Base-by-base conservation (phyloP, 2,113 vertebrate species). In the Micronycteris hirsuta region DNA sequence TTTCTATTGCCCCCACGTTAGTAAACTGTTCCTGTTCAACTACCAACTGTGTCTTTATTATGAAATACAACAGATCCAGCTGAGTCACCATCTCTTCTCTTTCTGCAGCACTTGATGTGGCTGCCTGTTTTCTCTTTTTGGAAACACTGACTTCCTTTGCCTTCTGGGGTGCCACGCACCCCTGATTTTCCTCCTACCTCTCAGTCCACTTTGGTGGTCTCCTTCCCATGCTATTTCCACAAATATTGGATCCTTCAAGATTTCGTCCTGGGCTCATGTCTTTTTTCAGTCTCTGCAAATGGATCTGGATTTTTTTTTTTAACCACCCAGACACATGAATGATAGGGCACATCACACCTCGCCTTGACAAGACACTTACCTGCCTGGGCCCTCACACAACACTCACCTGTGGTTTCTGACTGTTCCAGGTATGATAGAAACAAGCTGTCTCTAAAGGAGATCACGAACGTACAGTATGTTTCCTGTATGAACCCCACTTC, bases 401-500 rank as follows among this genome's bases (percentile, higher is more conserved):
- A 52, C 49, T 97, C 67, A 67, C n/a, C 33, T 24, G 28, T 54
- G n/a, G 1, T 58, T 78, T 96, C 86, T 81, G 3, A 31, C 56
- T 96, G 0, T 91, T 82, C 11, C 95, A 99, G 99, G 99, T 99
- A 99, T 11, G 99, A 99, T 97, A 98, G 99, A 94, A 99, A 96
- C 98, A 99, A 99, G 97, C 98, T 99, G 97, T 98, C 98, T 5
- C 97, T 99, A 96, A 99, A 99, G 98, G 99, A 99, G 98, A 98
- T 99, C 98, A 99, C 97, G 91, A 99, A 98, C 0, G 99, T 99
- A 85, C 99, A 99, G 94, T 99, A 99, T 0, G 98, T 99, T 96
- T 98, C 99, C n/a, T 99, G 99, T 97, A 99, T 99, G 99, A 99
- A 99, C 97, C 99, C 99, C 1, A 99, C 99, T 0, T 98, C 99